phyloP scores from a whole-genome alignment of 2,113 vertebrate species.

The Ginglymostoma cirratum region DNA sequence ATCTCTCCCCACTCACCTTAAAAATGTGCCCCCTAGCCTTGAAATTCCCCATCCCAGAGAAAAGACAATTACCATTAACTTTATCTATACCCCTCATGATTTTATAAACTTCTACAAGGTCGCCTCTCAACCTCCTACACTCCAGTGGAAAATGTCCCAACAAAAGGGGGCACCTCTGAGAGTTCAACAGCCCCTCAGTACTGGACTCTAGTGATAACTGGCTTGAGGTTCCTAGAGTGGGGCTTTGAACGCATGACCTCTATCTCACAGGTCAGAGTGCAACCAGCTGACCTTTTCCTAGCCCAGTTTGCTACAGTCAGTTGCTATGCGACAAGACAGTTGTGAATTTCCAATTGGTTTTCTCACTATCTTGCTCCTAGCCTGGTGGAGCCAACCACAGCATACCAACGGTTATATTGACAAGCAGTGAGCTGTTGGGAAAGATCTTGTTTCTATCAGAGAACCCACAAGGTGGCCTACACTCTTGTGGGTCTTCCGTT shows the following conservation, averaged over 20 bases:
- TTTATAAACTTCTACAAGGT: too few species aligned
- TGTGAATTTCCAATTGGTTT: neutral
- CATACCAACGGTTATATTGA: neutral
- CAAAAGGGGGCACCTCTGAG: neutral
- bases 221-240: neutral
- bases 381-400: too few species aligned
- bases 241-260: neutral
- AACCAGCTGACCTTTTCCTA: neutral
- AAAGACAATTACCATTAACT: too few species aligned
- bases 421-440: neutral
- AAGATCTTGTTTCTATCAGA: too few species aligned
- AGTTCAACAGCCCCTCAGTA: neutral
- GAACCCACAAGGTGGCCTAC: neutral
- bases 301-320: neutral
- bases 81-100: too few species aligned
- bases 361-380: too few species aligned
- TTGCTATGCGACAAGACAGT: neutral
- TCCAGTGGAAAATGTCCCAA: too few species aligned
- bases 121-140: too few species aligned
- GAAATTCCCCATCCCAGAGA: too few species aligned
- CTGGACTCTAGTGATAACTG: too few species aligned
- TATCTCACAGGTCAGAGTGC: neutral
- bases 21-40: too few species aligned
- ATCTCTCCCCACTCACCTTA: too few species aligned
- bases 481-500: neutral